These are phyloP conservation scores for Dysidea cf. avara DNA, from an alignment of 37 sponge, comb jelly and placozoan species.

Conservation along the genomic window DNA sequence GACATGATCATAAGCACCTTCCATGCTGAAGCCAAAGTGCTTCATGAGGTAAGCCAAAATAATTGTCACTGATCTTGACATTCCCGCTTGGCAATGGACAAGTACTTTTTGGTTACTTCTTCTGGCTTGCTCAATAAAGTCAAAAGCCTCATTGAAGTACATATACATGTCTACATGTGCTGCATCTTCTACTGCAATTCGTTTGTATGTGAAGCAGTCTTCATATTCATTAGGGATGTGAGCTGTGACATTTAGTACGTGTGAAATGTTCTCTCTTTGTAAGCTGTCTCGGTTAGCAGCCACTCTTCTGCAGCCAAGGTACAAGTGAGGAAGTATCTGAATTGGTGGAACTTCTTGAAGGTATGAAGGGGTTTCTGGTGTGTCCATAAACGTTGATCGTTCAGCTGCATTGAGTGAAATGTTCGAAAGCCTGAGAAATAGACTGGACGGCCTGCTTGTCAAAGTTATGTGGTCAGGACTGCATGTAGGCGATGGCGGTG, in stretches of 20 bases:
- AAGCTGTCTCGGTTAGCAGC: constrained; percentile 33
- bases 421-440: constrained; percentile 40
- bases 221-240: constrained; percentile 32
- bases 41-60: constrained; percentile 89
- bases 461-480: neutral
- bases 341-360: constrained; percentile 13
- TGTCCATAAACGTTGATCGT: neutral
- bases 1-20: constrained; percentile 81
- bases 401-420: constrained; percentile 20
- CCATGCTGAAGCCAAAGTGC: constrained; percentile 37
- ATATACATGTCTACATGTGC: constrained; percentile 63
- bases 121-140: constrained; percentile 82
- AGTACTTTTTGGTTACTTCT: constrained; percentile 59
- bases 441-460: constrained; percentile 40
- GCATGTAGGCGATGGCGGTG: neutral
- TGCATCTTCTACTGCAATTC: constrained; percentile 84
- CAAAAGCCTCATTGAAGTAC: constrained; percentile 72
- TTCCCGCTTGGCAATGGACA: constrained; percentile 91
- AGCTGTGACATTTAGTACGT: constrained; percentile 65
- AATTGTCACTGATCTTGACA: constrained; percentile 87
- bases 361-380: constrained; percentile 7
- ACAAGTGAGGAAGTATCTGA: constrained; percentile 62
- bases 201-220: constrained; percentile 63
- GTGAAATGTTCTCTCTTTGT: constrained; percentile 15
- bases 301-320: constrained; percentile 60